A percentile compares a stretch with the other conserved stretches of the same genome.
These are phyloP conservation scores for Astreopora myriophthalma DNA, from an alignment of 64 coral and sea anemone genomes.

Conservation along the genomic window DNA sequence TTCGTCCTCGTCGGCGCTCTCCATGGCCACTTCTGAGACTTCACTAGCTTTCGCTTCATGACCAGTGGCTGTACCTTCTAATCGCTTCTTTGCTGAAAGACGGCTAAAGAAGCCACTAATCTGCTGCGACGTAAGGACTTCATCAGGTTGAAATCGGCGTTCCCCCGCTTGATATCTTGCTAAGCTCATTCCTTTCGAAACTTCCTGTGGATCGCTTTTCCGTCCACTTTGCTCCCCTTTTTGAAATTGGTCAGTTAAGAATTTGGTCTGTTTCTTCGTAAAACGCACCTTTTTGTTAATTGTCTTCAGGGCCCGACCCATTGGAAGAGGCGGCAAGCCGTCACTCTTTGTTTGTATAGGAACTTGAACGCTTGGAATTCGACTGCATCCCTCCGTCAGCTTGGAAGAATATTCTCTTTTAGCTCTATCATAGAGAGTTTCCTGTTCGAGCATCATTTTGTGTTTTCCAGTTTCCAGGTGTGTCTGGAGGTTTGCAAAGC, in stretches of 20 bases:
- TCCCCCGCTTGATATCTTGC: not conserved
- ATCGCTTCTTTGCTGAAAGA: constrained; percentile 25
- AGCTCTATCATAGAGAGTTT: constrained; percentile 57
- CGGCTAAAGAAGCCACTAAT: not conserved
- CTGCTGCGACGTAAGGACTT: constrained; percentile 14
- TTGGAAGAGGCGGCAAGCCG: not conserved
- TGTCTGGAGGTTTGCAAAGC: constrained; percentile 42
- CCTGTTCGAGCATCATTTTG: not conserved
- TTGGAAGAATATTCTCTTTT: constrained; percentile 26
- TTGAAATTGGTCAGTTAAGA: constrained; percentile 22
- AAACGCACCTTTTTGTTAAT: not conserved
- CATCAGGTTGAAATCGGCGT: not conserved
- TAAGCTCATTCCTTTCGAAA: constrained; percentile 17
- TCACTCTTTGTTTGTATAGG: not conserved
- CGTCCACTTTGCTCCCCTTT: constrained; percentile 26
- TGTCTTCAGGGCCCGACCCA: constrained; percentile 56
- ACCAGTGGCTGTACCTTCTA: not conserved
- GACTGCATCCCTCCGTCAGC: constrained; percentile 13
- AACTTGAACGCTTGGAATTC: not conserved
- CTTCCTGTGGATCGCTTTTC: constrained; percentile 20
- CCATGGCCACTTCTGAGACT: not conserved
- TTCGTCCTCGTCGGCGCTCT: no score
- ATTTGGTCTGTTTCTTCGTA: not conserved
- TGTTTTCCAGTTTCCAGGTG: constrained; percentile 54
- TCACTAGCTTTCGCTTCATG: not conserved